Conservation (phyloP, 2,113 vertebrate species). For the Notechis scutatus region DNA sequence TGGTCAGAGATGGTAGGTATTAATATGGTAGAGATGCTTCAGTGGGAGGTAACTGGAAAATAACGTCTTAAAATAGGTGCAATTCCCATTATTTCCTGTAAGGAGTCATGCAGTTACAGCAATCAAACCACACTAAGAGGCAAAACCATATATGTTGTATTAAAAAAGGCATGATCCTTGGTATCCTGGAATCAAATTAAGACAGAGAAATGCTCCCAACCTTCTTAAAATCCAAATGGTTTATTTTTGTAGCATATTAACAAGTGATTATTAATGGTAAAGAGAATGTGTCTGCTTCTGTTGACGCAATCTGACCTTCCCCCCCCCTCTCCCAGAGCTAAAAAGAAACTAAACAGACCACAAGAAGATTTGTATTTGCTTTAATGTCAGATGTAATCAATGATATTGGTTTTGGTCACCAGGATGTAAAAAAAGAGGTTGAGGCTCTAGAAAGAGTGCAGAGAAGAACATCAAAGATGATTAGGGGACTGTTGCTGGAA, state of each 20-base stretch:
- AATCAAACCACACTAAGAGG: background rate
- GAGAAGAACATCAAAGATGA: too few relatives aligned
- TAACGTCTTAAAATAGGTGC: background rate
- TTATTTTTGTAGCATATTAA: background rate
- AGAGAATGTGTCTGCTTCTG: background rate
- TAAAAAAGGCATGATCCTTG: background rate
- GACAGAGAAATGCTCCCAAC: background rate
- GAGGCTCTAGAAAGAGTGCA: too few relatives aligned
- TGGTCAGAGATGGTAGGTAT: background rate
- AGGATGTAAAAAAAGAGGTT: too few relatives aligned
- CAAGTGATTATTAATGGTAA: background rate
- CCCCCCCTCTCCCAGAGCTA: accelerated
- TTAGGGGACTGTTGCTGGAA: background rate
- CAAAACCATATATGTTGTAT: background rate
- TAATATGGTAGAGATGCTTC: background rate
- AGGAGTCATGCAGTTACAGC: background rate
- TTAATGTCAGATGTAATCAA: background rate
- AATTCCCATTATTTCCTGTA: background rate
- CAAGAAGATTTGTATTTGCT: background rate
- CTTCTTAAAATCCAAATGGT: background rate
- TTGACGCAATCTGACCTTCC: background rate
- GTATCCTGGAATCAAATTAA: background rate
- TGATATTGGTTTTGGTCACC: background rate
- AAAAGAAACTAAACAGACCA: background rate
- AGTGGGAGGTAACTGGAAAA: background rate